These are phyloP conservation scores for Cephus rjabovi DNA, from an alignment of 2,888 invertebrate genomes.

Conservation along the genomic window DNA sequence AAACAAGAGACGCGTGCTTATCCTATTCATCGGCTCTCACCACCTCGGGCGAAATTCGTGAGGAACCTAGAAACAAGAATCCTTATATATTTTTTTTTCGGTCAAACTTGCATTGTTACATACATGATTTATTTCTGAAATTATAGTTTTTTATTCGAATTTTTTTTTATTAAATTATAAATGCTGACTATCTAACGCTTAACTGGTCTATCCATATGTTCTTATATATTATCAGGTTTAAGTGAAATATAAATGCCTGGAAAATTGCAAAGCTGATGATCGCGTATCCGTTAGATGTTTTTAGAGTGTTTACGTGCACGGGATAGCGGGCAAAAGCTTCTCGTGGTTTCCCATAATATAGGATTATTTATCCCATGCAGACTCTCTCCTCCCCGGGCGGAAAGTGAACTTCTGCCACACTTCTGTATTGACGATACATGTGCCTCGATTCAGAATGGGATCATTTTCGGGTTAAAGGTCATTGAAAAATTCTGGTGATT, in stretches of 20 bases:
- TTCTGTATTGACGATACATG: not conserved
- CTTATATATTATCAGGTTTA: not conserved
- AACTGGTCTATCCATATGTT: no score
- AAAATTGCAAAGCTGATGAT: not conserved
- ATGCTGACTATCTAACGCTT: not conserved
- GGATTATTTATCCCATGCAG: conserved; percentile 11
- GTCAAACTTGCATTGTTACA: not conserved
- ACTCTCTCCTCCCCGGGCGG: conserved; percentile 66
- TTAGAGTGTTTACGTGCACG: not conserved
- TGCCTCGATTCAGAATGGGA: conserved; percentile 29
- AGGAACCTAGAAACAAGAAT: conserved; percentile 25
- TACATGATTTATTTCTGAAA: not conserved
- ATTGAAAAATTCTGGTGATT: conserved; percentile 48
- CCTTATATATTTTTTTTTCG: not conserved
- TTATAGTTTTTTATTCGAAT: not conserved
- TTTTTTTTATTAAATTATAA: not conserved
- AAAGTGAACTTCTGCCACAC: conserved; percentile 52
- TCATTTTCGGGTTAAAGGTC: conserved; percentile 56
- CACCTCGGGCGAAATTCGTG: conserved; percentile 61
- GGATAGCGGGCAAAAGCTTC: conserved; percentile 58
- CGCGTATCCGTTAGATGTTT: not conserved
- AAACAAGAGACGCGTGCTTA: conserved; percentile 26
- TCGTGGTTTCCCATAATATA: conserved; percentile 47
- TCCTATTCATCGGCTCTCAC: conserved; percentile 48
- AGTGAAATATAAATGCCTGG: not conserved